Conservation (phyloP, 1,140 invertebrate genomes). For the Bombus turneri region DNA sequence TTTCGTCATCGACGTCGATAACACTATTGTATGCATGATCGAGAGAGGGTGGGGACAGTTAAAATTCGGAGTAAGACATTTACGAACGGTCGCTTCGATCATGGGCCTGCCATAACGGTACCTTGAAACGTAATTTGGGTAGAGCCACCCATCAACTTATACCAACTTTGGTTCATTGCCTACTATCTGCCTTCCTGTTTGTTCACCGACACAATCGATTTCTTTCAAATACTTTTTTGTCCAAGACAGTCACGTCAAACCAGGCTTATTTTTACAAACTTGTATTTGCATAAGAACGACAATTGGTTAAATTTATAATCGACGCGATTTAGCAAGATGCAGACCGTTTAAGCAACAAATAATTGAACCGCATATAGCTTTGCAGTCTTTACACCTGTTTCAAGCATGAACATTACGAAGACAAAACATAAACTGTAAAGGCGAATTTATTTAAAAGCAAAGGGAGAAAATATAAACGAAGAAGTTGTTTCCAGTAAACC, state of each 20-base stretch:
- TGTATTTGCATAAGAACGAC: not conserved
- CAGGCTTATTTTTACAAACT: not conserved
- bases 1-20: not conserved
- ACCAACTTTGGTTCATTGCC: conserved; percentile 58
- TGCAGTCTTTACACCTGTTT: not conserved
- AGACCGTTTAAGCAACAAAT: not conserved
- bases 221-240: conserved; percentile 8
- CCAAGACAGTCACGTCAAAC: not conserved
- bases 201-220: conserved; percentile 18
- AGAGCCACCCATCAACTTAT: conserved; percentile 52
- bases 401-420: not conserved
- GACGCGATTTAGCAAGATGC: not conserved
- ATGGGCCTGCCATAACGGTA: conserved; percentile 74
- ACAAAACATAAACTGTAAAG: not conserved
- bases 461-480: no score
- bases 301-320: not conserved
- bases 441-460: not conserved
- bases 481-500: no score
- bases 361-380: not conserved
- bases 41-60: conserved; percentile 12
- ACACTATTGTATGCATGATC: conserved; percentile 32
- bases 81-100: conserved; percentile 56
- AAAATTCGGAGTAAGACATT: conserved; percentile 45
- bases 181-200: conserved; percentile 50
- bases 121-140: conserved; percentile 75